Conservation (phyloP, 2,113 vertebrate genomes). For the Lates calcarifer region DNA sequence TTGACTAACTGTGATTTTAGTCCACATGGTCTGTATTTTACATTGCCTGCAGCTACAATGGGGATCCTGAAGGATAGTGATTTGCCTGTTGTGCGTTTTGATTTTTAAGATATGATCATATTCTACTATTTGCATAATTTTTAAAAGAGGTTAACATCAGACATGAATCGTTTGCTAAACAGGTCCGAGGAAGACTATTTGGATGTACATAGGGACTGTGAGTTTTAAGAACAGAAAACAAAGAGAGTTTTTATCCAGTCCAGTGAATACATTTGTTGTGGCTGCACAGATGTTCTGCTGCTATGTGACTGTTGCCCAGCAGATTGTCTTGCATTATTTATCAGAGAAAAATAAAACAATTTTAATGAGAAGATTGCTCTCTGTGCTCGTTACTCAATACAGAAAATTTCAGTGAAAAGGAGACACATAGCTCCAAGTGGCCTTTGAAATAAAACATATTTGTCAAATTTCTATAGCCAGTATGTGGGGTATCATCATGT, state of each 20-base stretch:
- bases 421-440: background rate
- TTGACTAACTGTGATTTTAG: background rate
- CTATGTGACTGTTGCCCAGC: background rate
- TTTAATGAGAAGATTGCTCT: background rate
- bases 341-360: background rate
- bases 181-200: too few species aligned
- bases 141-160: background rate
- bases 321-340: slow-evolving; percentile 37
- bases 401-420: too few species aligned
- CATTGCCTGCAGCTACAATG: background rate
- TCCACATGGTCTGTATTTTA: background rate
- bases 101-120: background rate
- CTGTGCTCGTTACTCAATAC: background rate
- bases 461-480: background rate
- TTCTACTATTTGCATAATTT: background rate
- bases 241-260: background rate
- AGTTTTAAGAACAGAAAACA: background rate
- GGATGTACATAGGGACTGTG: too few species aligned
- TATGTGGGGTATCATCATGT: background rate
- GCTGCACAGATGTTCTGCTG: slow-evolving; percentile 11
- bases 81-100: too few species aligned
- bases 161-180: too few species aligned
- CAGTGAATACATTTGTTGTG: background rate
- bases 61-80: background rate
- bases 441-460: background rate